Percentiles rank a stretch among this genome's conserved stretches.
Conservation (phyloP, 1,140 invertebrate species). For the Coelopa frigida region DNA sequence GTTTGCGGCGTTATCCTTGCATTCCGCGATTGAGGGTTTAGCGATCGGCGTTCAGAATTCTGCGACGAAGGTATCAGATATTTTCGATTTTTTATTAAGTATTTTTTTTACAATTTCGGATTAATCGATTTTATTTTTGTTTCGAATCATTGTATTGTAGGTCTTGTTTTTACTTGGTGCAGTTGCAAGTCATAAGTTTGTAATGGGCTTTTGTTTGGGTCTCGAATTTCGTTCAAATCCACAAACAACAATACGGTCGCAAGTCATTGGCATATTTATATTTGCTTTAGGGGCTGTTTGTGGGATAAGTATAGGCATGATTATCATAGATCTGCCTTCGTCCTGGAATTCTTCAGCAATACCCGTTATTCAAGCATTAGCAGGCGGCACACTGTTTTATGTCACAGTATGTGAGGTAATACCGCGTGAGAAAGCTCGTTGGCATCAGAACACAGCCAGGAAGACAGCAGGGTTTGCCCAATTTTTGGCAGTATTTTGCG, state of each 20-base stretch:
- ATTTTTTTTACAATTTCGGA: slow-evolving; percentile 1
- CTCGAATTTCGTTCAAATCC: slow-evolving; percentile 55
- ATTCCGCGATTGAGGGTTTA: slow-evolving; percentile 73
- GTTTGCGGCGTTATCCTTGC: slow-evolving; percentile 65
- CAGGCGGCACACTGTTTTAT: slow-evolving; percentile 87
- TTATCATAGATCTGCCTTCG: slow-evolving; percentile 47
- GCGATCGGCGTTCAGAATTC: slow-evolving; percentile 69
- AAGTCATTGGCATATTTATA: slow-evolving; percentile 54
- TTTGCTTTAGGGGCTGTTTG: slow-evolving; percentile 60
- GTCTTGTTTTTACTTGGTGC: slow-evolving; percentile 63
- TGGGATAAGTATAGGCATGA: slow-evolving; percentile 59
- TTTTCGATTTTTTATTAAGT: neutral
- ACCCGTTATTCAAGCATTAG: slow-evolving; percentile 61
- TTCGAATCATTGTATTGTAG: slow-evolving; percentile 42
- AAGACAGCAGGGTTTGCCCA: slow-evolving; percentile 54
- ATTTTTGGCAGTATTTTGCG: slow-evolving; percentile 50
- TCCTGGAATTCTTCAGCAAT: slow-evolving; percentile 47
- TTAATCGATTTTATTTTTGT: slow-evolving; percentile 10
- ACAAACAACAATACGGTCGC: slow-evolving; percentile 43
- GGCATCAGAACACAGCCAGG: slow-evolving; percentile 49
- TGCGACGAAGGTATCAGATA: slow-evolving; percentile 50
- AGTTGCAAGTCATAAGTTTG: slow-evolving; percentile 67
- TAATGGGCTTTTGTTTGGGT: slow-evolving; percentile 71
- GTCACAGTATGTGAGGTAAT: slow-evolving; percentile 89
- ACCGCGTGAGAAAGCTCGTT: slow-evolving; percentile 65